Evolutionary conservation across 2,888 invertebrate genomes (phyloP).

Genomic region (Euzophera pinguis): DNA sequence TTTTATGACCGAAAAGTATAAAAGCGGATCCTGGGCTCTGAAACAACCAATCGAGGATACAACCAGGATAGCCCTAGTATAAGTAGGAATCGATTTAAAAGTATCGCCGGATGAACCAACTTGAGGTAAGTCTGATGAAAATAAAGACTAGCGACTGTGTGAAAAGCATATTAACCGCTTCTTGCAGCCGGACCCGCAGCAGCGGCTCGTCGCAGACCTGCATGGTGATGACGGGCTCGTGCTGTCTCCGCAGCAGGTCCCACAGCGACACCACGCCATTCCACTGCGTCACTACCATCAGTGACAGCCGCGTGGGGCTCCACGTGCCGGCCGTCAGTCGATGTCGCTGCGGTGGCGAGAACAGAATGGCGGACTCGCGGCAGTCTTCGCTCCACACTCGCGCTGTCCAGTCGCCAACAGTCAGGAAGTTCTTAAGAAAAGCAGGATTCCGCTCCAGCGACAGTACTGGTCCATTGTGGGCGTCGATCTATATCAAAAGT

Average conservation of each 20-base stretch:
- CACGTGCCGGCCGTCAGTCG: conserved; percentile 88
- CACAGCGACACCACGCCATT: conserved; percentile 91
- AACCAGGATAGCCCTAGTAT: no score
- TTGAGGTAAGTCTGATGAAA: no score
- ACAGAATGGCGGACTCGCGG: conserved; percentile 92
- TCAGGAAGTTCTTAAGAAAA: conserved; percentile 95
- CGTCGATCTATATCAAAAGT: conserved; percentile 71
- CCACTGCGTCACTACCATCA: conserved; percentile 80
- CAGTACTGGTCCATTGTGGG: conserved; percentile 91
- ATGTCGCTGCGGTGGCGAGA: conserved; percentile 86
- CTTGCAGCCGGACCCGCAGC: conserved; percentile 64
- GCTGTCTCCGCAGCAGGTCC: conserved; percentile 92
- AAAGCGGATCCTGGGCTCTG: no score
- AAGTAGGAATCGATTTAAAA: no score
- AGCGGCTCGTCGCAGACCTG: conserved; percentile 69
- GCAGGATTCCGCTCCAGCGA: conserved; percentile 93
- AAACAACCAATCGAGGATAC: no score
- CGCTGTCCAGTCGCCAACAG: conserved; percentile 96
- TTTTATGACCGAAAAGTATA: no score
- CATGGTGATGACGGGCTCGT: conserved; percentile 84
- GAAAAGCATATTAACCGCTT: conserved; percentile 40
- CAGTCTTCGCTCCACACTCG: conserved; percentile 97
- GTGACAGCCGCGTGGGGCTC: conserved; percentile 86
- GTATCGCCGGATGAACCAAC: no score
- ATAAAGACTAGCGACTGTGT: no score